Evolutionary conservation across 2,888 invertebrate species (phyloP), one percentile per base, ranked within the genome.

Genomic region (Drosophila paramelanica): DNA sequence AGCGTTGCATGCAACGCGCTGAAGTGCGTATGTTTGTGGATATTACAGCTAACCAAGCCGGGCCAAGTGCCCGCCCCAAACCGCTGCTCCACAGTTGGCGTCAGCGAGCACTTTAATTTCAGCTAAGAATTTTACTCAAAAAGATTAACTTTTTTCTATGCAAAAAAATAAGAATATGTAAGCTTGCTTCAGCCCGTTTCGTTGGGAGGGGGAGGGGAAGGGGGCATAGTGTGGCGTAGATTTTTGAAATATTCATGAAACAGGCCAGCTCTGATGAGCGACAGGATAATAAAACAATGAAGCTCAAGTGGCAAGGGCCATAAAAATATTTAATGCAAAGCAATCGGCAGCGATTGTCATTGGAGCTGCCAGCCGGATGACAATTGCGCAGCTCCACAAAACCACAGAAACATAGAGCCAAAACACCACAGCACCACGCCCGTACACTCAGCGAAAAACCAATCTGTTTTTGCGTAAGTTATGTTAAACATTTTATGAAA

Each of bases 291-390:
- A 86, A 86, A 86, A 89, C 89, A 86, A 89, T 86, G 75, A 87
- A 84, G 80, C 77, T 73, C 76, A 73, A 73, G 71, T 65, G 65
- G 66, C 72, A 65, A 69, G 65, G 70, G 77, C 82, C 75, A 88
- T 88, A 89, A 89, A 88, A 86, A 89, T 89, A 87, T 85, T 84
- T 87, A 88, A 87, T 84, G 83, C 83, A 88, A 74, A 77, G 69
- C 38, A 52, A 45, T 33, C 36, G 45, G 8, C 39, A 36, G 27
- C 43, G 55, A 55, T 55, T 55, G 45, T 55, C 55, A 55, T 55
- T 55, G 45, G 45, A 45, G 55, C 45, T 45, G 55, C 55, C 55
- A 45, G 55, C 45, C 47, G 68, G 74, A 79, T 80, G 87, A 82
- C 82, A 82, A 80, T 82, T 83, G 87, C 68, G 67, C 46, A 46